Base-by-base conservation (phyloP, 1,140 invertebrate species). In the Euglossa dilemma region DNA sequence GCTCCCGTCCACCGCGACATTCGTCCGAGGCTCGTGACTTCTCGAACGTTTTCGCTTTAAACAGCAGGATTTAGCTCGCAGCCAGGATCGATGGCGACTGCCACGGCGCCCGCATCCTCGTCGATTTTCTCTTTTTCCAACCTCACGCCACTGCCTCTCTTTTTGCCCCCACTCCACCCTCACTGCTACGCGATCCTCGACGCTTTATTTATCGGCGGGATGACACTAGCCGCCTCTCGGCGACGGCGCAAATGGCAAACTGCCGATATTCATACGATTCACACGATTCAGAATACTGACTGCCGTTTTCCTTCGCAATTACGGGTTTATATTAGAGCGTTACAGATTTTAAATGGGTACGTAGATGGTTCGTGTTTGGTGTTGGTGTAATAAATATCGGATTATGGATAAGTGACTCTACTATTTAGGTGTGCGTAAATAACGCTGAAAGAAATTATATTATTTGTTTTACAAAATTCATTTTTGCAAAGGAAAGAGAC, bases 201-300 rank as follows among this genome's bases (percentile, higher is more conserved):
- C 71, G 74, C 69, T 73, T 88, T 87, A 87, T 87, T 88, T 88
- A 87, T 88, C 75, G 84, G 36, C 63, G 57, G 71, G 75, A 76
- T 36, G 77, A 36, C 84, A 43, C 69, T 74, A 76, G 81, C 83
- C 52, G 66, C 76, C 80, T 73, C 59, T 63, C 56, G 28, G 45
- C 56, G 8, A 4, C 56, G 45, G 45, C 66, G 64, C 75, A 78
- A 87, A 75, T 87, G 86, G 69, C 64, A 74, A 82, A 77, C 75
- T 54, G 47, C 56, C 66, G 80, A 84, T 84, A 87, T 87, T 69
- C 77, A 87, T 85, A 87, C 85, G 11, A 64, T 52, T 36, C 36
- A 4, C 16, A 36, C 52, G 72, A 74, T 54, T 25, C 74, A 16
- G 57, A 28, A 47, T 70, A 50, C 76, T 69, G 28, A 28, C 28